A percentile compares a stretch with the other conserved stretches of the same genome.
These are phyloP conservation scores for Tryphoninae sp. DNA, from an alignment of 2,888 invertebrate species.

Conservation along the genomic window DNA sequence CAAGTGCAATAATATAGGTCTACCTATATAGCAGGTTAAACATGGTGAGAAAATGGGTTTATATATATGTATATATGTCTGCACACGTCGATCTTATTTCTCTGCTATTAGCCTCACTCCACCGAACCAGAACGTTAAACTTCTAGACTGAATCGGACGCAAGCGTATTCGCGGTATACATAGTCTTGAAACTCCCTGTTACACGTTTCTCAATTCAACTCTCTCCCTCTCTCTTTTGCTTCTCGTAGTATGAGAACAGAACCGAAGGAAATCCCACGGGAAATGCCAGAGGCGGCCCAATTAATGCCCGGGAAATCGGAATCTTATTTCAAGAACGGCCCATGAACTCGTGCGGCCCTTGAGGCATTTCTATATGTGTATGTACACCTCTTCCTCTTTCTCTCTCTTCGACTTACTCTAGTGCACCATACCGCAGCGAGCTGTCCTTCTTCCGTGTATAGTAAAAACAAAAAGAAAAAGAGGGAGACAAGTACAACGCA, in stretches of 20 bases:
- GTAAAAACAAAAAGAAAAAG: conserved; percentile 6
- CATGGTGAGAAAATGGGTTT: background rate
- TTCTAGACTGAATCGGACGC: conserved; percentile 54
- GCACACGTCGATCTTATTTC: conserved; percentile 43
- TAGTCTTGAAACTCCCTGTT: conserved; percentile 24
- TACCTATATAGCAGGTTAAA: background rate
- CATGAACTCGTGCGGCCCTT: conserved; percentile 56
- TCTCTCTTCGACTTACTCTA: conserved; percentile 42
- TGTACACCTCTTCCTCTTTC: conserved; percentile 42
- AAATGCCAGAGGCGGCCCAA: conserved; percentile 76
- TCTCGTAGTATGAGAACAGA: conserved; percentile 31
- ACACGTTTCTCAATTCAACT: conserved; percentile 20
- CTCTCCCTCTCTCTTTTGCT: conserved; percentile 1
- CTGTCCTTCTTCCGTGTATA: conserved; percentile 15
- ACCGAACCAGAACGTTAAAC: conserved; percentile 50
- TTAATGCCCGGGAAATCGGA: conserved; percentile 78
- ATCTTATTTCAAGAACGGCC: conserved; percentile 76
- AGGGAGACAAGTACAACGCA: conserved; percentile 24
- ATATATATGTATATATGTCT: conserved; percentile 3
- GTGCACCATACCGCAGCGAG: conserved; percentile 14
- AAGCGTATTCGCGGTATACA: conserved; percentile 37
- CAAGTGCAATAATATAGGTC: background rate
- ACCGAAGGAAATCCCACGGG: conserved; percentile 73
- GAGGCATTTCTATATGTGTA: conserved; percentile 43
- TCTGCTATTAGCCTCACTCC: conserved; percentile 48